These are phyloP conservation scores for Odontophorus gujanensis DNA, from an alignment of 2,113 vertebrate genomes.

Conservation along the genomic window DNA sequence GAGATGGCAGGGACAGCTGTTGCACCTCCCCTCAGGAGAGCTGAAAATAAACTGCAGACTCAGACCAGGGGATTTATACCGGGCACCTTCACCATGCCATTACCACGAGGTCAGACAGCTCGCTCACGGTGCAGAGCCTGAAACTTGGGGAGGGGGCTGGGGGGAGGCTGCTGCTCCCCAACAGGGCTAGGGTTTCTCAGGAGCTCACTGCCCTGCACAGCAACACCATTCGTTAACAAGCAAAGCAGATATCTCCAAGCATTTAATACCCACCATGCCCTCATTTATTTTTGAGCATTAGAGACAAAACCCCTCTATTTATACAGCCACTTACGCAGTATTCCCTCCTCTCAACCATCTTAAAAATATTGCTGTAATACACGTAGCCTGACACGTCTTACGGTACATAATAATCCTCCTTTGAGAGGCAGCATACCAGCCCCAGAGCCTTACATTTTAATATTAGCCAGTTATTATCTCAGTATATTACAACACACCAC, in stretches of 20 bases:
- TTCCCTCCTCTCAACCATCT: not conserved
- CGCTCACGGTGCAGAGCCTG: not conserved
- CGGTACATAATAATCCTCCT: not conserved
- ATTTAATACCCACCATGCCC: not conserved
- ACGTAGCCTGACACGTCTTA: not conserved
- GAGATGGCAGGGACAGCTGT: conserved; percentile 59
- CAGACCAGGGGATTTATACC: conserved; percentile 38
- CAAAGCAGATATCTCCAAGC: not conserved
- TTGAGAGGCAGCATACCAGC: not conserved
- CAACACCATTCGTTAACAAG: not conserved
- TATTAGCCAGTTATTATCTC: conserved; percentile 22
- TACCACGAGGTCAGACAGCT: not conserved
- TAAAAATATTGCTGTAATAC: not conserved
- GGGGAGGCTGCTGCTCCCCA: not conserved
- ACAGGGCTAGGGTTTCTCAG: not conserved
- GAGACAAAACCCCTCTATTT: not conserved
- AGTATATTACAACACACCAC: not conserved
- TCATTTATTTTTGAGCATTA: not conserved
- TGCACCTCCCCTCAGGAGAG: conserved; percentile 26
- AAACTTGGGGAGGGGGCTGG: not conserved
- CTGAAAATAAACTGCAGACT: conserved; percentile 64
- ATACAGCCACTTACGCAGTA: not conserved
- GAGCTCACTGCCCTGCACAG: not conserved
- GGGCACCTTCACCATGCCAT: conserved; percentile 14
- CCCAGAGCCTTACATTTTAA: not conserved